These are phyloP conservation scores for Cylloceria caligata DNA, from an alignment of 2,888 invertebrate genomes.

Conservation along the genomic window DNA sequence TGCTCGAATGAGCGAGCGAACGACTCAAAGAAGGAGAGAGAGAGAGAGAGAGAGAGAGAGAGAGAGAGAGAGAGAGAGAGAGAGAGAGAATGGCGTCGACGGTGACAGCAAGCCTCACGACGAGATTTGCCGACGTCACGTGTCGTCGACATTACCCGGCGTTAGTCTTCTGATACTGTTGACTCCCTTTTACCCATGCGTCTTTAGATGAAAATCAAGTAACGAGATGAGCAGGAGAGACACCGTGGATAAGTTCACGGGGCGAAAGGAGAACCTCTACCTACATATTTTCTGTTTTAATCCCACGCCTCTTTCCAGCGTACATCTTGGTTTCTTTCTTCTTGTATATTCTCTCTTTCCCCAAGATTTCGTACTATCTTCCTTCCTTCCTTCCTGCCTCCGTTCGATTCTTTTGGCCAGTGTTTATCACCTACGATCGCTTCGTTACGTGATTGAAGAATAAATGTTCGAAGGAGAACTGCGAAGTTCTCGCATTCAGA, in stretches of 20 bases:
- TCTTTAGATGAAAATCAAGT: constrained; percentile 57
- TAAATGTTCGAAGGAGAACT: not conserved
- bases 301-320: constrained; percentile 63
- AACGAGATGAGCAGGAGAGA: constrained; percentile 42
- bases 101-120: constrained; percentile 71
- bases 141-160: constrained; percentile 81
- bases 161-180: constrained; percentile 77
- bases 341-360: constrained; percentile 58
- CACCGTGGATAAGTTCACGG: constrained; percentile 14
- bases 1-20: constrained; percentile 68
- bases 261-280: constrained; percentile 60
- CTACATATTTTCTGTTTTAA: constrained; percentile 69
- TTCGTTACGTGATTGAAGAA: not conserved
- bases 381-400: constrained; percentile 61
- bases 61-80: constrained; percentile 42
- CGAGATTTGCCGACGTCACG: constrained; percentile 81
- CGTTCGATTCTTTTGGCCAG: constrained; percentile 42
- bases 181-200: constrained; percentile 66
- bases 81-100: constrained; percentile 51
- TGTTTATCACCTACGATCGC: constrained; percentile 24
- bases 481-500: no score
- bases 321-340: constrained; percentile 45
- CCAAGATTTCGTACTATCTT: no score
- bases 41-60: constrained; percentile 50
- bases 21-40: constrained; percentile 65